These are phyloP conservation scores for Blastomussa wellsi DNA, from an alignment of 92 coral and sea anemone genomes.

Conservation along the genomic window DNA sequence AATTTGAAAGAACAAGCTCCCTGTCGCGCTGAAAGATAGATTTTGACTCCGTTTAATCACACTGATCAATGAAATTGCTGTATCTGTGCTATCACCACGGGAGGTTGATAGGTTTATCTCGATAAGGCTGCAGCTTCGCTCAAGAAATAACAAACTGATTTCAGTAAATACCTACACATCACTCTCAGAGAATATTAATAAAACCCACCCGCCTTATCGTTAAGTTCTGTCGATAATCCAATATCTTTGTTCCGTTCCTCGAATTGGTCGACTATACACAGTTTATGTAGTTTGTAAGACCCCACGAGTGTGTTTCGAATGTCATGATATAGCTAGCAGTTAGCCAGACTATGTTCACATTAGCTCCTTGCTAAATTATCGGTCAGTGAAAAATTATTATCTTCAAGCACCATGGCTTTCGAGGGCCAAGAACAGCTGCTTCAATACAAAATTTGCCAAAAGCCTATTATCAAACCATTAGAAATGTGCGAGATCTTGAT, in stretches of 20 bases:
- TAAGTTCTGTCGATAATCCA: conserved; percentile 89
- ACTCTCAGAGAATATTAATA: conserved; percentile 63
- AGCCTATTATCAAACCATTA: conserved; percentile 91
- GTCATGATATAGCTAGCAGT: neutral
- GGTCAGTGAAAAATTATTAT: conserved; percentile 8
- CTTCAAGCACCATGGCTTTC: conserved; percentile 15
- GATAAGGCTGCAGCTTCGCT: conserved; percentile 72
- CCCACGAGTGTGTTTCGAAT: neutral
- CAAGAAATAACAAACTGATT: conserved; percentile 80
- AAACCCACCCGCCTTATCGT: conserved; percentile 82
- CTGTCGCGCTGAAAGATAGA: conserved; percentile 73
- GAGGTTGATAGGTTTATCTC: conserved; percentile 94
- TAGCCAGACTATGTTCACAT: neutral
- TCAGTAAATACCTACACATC: conserved; percentile 90
- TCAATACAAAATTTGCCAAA: conserved; percentile 65
- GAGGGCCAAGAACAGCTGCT: conserved; percentile 57
- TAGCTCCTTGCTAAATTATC: conserved; percentile 15
- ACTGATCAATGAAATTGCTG: conserved; percentile 90
- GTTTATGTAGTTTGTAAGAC: conserved; percentile 29
- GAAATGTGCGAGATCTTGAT: conserved; percentile 81
- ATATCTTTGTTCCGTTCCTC: conserved; percentile 70
- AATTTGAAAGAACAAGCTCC: conserved; percentile 61
- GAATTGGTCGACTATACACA: conserved; percentile 47
- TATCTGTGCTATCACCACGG: conserved; percentile 80
- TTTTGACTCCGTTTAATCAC: conserved; percentile 86